Evolutionary conservation across 2,888 invertebrate species (phyloP).

Genomic region (Julus scanicus): DNA sequence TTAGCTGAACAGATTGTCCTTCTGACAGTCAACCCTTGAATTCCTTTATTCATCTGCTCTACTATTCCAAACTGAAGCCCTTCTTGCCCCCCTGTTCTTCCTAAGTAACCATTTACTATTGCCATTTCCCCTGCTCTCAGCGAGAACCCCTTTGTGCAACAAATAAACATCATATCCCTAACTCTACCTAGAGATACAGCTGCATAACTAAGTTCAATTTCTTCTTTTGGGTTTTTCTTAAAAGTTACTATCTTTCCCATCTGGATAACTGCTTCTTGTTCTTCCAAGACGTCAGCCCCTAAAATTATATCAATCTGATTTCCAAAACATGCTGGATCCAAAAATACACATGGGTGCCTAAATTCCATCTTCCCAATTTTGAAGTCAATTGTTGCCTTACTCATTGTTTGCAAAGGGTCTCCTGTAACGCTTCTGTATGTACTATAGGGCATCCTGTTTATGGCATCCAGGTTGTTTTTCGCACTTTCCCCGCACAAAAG

Average conservation of each 20-base stretch:
- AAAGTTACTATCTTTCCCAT: neutral
- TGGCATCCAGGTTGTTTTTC: no score
- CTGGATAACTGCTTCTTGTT: neutral
- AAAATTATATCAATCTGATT: neutral
- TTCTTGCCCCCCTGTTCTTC: neutral
- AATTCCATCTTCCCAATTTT: neutral
- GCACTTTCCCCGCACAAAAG: no score
- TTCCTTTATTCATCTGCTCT: no score
- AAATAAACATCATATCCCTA: no score
- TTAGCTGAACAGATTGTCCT: no score
- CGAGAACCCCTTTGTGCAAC: no score
- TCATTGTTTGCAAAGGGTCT: neutral
- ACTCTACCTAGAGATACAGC: no score
- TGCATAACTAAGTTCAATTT: no score
- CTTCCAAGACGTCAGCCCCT: neutral
- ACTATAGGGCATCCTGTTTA: no score
- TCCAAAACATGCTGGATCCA: neutral
- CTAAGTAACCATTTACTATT: neutral
- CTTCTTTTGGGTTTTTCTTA: neutral
- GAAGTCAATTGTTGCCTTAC: neutral
- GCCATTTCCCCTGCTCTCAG: no score
- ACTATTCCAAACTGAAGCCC: neutral
- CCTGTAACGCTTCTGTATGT: neutral
- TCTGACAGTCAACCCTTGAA: no score
- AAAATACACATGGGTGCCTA: neutral